These are phyloP conservation scores for Siniperca undulata DNA, from an alignment of 2,797 vertebrate genomes.

Conservation along the genomic window DNA sequence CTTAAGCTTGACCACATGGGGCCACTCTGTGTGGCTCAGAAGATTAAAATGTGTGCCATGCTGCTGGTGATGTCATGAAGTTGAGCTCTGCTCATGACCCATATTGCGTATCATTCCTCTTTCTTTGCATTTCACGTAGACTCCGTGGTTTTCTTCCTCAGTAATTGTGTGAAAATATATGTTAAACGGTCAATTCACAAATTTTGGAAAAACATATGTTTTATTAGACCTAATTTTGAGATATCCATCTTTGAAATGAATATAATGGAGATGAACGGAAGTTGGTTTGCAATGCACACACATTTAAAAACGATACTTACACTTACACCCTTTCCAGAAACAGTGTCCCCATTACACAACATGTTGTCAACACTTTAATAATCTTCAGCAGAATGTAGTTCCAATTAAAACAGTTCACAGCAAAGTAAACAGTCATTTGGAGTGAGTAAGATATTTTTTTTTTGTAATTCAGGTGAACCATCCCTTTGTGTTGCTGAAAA, in stretches of 20 bases:
- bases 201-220: not conserved
- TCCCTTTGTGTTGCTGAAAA: conserved; percentile 1
- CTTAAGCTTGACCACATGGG: conserved; percentile 61
- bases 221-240: no score
- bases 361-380: conserved; percentile 5
- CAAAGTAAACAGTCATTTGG: not conserved
- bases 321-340: not conserved
- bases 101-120: conserved; percentile 28
- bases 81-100: conserved; percentile 62
- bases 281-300: not conserved
- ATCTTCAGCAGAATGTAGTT: not conserved
- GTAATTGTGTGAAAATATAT: not conserved
- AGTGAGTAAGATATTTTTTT: not conserved
- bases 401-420: not conserved
- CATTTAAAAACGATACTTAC: not conserved
- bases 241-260: not conserved
- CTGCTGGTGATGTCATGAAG: conserved; percentile 67
- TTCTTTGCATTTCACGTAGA: conserved; percentile 3
- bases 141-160: not conserved
- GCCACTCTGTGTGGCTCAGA: conserved; percentile 54
- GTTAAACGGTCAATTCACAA: not conserved
- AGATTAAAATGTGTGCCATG: conserved; percentile 71
- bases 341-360: not conserved
- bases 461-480: not conserved
- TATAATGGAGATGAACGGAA: not conserved